These are phyloP conservation scores for Cercopithecus mitis DNA, from an alignment of 2,797 vertebrate species.

Conservation along the genomic window DNA sequence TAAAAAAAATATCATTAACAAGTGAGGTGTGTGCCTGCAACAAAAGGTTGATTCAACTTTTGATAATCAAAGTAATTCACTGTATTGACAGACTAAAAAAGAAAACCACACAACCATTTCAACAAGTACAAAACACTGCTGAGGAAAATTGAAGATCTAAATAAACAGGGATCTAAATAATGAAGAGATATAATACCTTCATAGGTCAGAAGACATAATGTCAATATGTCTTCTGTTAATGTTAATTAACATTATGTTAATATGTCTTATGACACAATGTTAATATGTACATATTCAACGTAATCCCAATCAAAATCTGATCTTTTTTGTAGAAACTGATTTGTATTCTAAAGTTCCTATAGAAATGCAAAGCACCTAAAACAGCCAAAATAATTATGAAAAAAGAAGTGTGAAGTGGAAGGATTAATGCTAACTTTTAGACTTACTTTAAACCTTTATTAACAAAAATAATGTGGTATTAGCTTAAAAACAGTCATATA, in stretches of 20 bases:
- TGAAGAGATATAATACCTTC: background rate
- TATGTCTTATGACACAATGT: too few relatives aligned
- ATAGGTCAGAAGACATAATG: background rate
- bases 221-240: background rate
- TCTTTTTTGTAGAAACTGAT: background rate
- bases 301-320: background rate
- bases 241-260: too few relatives aligned
- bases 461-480: background rate
- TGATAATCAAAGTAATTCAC: background rate
- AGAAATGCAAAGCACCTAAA: background rate
- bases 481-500: background rate
- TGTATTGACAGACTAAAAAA: background rate
- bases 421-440: background rate
- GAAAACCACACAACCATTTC: background rate
- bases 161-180: background rate
- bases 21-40: background rate
- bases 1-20: background rate
- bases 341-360: background rate
- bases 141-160: background rate
- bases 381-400: background rate
- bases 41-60: background rate
- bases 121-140: background rate
- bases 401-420: background rate
- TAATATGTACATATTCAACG: background rate
- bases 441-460: background rate